Base-by-base conservation (phyloP, 2,888 invertebrate genomes). In the Panzeria rudis region DNA sequence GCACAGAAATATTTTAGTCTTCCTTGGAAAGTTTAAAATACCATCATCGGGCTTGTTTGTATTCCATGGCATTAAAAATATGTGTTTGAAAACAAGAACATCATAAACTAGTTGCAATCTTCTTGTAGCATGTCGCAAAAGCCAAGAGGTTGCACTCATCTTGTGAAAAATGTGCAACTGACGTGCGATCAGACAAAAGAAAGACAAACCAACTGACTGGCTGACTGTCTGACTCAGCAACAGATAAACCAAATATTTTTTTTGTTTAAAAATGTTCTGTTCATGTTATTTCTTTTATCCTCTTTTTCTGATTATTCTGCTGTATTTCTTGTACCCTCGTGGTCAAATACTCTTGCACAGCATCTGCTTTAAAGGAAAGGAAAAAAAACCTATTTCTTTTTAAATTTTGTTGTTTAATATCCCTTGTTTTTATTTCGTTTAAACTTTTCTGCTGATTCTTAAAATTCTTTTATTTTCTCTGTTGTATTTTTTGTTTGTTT, bases 291-390 rank as follows among this genome's bases (percentile, higher is more conserved):
- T 50, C 62, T 54, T 52, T 52, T 41, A 64, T 52, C 52, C 61
- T 52, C 25, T 29, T 62, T 72, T 52, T 52, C 7, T 52, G 52
- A 41, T 75, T 41, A 38, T 52, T 35, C n/a, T 62, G 38, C n/a
- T 62, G 38, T 38, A 62, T 64, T 41, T 54, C 13, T 41, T 1
- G 15, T 41, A 38, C 41, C 59, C 66, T 66, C 54, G 38, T 75
- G 73, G 61, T 61, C 73, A 38, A 35, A 29, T 32, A 6, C 0
- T n/a, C 6, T n/a, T 3, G 35, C 29, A 54, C 38, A 83, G 66
- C 83, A 83, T 83, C 83, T 83, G 83, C 77, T 66, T 61, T 7
- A 17, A 3, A 47, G n/a, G 6, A 54, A 61, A n/a, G 2, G 23
- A 7, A 35, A 35, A 20, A 29, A 56, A 50, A 15, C 7, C 6